A percentile compares a stretch with the other conserved stretches of the same genome.
These are phyloP conservation scores for Cebidichthys violaceus DNA, from an alignment of 2,113 vertebrate species.

Conservation along the genomic window DNA sequence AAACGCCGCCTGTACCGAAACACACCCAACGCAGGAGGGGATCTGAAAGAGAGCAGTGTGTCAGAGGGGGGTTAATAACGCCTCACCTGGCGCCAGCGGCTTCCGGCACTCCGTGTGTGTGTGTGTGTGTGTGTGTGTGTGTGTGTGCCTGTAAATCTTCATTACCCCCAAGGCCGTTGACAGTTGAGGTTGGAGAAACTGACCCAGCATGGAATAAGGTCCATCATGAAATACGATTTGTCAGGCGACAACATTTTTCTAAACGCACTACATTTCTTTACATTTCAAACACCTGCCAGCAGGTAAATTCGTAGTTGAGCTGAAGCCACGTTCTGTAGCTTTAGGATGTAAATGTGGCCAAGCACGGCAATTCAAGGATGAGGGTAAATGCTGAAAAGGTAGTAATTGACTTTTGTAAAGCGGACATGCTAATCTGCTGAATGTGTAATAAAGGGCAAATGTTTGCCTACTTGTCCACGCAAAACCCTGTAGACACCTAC, in stretches of 20 bases:
- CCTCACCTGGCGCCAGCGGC: slow-evolving; percentile 67
- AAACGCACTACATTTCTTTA: not conserved
- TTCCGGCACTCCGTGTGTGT: slow-evolving; percentile 3
- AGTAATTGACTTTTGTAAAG: not conserved
- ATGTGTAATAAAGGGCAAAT: no score
- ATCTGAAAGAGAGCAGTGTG: slow-evolving; percentile 73
- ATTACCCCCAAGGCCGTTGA: not conserved
- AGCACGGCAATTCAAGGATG: not conserved
- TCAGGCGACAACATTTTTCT: slow-evolving; percentile 4
- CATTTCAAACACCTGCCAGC: not conserved
- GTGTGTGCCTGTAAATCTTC: not conserved
- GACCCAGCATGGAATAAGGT: slow-evolving; percentile 8
- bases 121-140: not conserved
- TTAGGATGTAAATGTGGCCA: not conserved
- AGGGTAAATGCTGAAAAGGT: not conserved
- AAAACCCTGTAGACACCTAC: no score
- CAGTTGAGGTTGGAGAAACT: slow-evolving; percentile 33
- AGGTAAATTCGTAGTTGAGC: no score
- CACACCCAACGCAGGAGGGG: slow-evolving; percentile 12
- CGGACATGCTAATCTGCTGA: no score
- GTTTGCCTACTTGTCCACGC: no score
- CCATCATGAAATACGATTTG: slow-evolving; percentile 11
- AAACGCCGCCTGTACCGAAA: slow-evolving; percentile 47
- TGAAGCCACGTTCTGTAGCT: not conserved
- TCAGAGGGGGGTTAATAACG: slow-evolving; percentile 46